A percentile compares a stretch with the other conserved stretches of the same genome.
Conservation (phyloP, 2,888 invertebrate genomes). For the Cataglyphis altisquamis region DNA sequence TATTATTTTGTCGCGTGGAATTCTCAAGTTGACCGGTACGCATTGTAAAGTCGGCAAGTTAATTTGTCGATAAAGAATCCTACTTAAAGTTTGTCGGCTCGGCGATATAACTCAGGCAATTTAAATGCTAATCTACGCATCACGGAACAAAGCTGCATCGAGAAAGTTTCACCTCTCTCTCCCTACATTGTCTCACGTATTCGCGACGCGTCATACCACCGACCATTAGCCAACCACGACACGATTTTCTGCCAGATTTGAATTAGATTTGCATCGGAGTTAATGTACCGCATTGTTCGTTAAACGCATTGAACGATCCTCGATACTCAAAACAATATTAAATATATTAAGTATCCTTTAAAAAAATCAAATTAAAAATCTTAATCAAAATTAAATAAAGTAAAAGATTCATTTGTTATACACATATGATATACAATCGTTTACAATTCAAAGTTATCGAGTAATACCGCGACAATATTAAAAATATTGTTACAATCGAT, state of each 20-base stretch:
- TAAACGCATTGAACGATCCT: conserved; percentile 20
- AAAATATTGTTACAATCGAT: not conserved
- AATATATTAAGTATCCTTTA: not conserved
- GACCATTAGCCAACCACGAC: conserved; percentile 53
- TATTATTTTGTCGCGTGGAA: conserved; percentile 20
- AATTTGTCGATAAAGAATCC: conserved; percentile 30
- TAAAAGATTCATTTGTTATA: not conserved
- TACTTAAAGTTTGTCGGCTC: conserved; percentile 49
- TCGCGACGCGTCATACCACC: conserved; percentile 44
- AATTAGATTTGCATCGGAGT: conserved; percentile 54
- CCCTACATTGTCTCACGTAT: conserved; percentile 55
- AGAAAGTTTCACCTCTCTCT: conserved; percentile 54
- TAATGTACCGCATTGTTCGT: conserved; percentile 40
- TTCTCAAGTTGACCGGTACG: conserved; percentile 12
- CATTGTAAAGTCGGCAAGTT: conserved; percentile 40
- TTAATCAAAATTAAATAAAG: not conserved
- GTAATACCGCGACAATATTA: not conserved
- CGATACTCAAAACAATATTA: not conserved
- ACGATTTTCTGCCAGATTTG: conserved; percentile 54
- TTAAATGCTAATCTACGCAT: conserved; percentile 58
- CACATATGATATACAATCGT: not conserved
- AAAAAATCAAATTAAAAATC: not conserved
- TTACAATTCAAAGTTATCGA: not conserved
- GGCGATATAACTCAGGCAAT: conserved; percentile 46
- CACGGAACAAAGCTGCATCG: conserved; percentile 55